Evolutionary conservation across 2,113 vertebrate species (phyloP), one percentile per base, ranked within the genome.

Genomic region (Sinosuthora webbiana): DNA sequence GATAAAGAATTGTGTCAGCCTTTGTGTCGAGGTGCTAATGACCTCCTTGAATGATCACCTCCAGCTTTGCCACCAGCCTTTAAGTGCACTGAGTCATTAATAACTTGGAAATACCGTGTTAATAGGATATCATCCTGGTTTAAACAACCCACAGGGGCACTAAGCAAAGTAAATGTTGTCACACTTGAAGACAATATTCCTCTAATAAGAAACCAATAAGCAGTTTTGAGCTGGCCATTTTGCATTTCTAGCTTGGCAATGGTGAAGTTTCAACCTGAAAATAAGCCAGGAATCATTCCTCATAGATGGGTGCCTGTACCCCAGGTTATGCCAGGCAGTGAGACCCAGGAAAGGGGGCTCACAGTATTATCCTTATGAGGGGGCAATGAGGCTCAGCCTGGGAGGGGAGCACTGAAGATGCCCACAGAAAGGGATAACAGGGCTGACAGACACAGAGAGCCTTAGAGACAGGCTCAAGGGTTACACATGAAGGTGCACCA

Each of bases 101-200:
- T 74, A 82, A 85, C 30, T 89, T 27, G 30, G 68, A 94, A 94
- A 59, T 78, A 70, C 30, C 2, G 0, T 60, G 44, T 70, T 76
- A 91, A 62, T 52, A 93, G 33, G 88, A 70, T 57, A 65, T 52
- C 76, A 87, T 69, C 63, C 76, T 10, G 1, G 57, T 96, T 95
- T 94, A 96, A 94, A 65, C 69, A 95, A 37, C 68, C 21, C 83
- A 89, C 90, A 85, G 73, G 91, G 63, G 42, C 89, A 87, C 70
- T 71, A 86, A 97, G 71, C 71, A 96, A 95, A 35, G 75, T 83
- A 94, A 97, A 96, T 7, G 3, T 94, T 82, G 64, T 78, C 63
- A 44, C 3, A 14, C 79, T 94, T 93, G 30, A 57, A 75, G 93
- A 74, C 7, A 1, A 82, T 87, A 90, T 35, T 86, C 41, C 47